Evolutionary conservation across 2,797 vertebrate genomes (phyloP).

Genomic region (Lepilemur ruficaudatus): DNA sequence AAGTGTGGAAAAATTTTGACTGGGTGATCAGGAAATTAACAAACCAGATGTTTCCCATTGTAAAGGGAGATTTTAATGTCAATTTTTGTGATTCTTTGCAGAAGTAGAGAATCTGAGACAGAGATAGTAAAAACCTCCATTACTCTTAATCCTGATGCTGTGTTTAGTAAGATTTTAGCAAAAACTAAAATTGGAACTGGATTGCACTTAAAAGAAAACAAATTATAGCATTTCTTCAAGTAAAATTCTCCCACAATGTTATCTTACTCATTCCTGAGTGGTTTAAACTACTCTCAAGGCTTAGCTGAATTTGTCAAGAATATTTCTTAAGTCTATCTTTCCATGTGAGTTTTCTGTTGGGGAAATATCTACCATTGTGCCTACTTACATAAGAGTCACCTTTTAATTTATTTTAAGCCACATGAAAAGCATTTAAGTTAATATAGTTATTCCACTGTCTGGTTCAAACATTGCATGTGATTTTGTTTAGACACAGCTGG

Average conservation of each 20-base stretch:
- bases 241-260: not conserved
- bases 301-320: not conserved
- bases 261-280: not conserved
- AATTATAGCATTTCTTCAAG: slow-evolving; percentile 24
- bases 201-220: slow-evolving; percentile 21
- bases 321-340: not conserved
- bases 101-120: not conserved
- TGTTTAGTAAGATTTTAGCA: slow-evolving; percentile 18
- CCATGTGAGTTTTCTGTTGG: not conserved
- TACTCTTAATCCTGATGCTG: not conserved
- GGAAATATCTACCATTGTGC: not conserved
- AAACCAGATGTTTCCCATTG: not conserved
- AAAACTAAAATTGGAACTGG: not conserved
- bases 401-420: not conserved
- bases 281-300: not conserved
- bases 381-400: not conserved
- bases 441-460: not conserved
- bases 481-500: not conserved
- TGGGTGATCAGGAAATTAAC: not conserved
- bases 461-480: not conserved
- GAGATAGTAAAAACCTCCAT: not conserved
- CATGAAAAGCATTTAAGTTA: not conserved
- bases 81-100: not conserved
- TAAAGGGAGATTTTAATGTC: not conserved
- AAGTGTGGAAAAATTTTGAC: not conserved